Evolutionary conservation across 2,888 invertebrate genomes (phyloP).

Genomic region (Colletes collaris): DNA sequence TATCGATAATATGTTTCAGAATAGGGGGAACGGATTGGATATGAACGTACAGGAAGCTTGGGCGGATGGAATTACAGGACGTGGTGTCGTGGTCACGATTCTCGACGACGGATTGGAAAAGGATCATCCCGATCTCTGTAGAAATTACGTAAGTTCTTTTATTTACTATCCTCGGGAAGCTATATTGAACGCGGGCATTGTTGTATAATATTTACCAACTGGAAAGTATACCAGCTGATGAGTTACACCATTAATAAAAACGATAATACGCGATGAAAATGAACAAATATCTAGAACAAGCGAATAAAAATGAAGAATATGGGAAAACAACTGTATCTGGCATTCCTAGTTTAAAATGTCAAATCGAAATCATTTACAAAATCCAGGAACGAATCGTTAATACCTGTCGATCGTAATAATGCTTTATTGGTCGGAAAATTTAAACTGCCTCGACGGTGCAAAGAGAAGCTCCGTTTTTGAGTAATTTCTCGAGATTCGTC

Average conservation of each 20-base stretch:
- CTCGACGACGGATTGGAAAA: slow-evolving; percentile 98
- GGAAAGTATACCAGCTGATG: too few species aligned
- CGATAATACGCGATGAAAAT: too few species aligned
- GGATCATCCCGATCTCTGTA: slow-evolving; percentile 95
- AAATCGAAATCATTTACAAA: too few species aligned
- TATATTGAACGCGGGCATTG: too few species aligned
- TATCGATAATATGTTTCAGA: slow-evolving; percentile 84
- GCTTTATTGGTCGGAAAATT: neutral
- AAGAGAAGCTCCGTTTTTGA: neutral
- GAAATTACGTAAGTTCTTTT: slow-evolving; percentile 93
- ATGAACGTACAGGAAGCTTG: slow-evolving; percentile 99
- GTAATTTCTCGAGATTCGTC: slow-evolving; percentile 1
- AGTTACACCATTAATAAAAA: too few species aligned
- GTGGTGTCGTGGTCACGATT: slow-evolving; percentile 97
- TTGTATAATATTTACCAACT: too few species aligned
- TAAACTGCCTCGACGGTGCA: neutral
- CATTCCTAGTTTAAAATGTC: too few species aligned
- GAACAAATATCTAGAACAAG: too few species aligned
- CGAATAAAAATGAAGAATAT: too few species aligned
- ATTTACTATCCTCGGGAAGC: neutral
- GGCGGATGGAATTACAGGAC: slow-evolving; percentile 96
- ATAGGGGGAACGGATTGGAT: slow-evolving; percentile 95
- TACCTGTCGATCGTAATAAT: too few species aligned
- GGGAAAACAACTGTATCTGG: too few species aligned
- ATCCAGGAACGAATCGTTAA: too few species aligned